Evolutionary conservation across 2,797 vertebrate genomes (phyloP).

Genomic region (Urosaurus nigricauda): DNA sequence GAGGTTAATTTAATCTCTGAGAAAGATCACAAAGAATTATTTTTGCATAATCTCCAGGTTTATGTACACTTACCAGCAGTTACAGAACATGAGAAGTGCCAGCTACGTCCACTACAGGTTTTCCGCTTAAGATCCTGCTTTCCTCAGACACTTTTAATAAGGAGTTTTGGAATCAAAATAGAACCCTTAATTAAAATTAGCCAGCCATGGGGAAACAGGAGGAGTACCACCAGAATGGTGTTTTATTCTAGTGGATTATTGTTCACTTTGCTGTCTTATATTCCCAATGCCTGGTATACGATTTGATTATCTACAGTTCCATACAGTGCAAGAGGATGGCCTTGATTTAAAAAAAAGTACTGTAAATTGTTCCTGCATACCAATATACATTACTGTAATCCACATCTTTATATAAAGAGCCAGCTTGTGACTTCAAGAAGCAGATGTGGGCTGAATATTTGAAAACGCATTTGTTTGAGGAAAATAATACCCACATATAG

Average conservation of each 20-base stretch:
- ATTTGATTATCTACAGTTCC: neutral
- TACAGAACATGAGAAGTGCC: neutral
- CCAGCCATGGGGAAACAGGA: neutral
- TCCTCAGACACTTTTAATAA: neutral
- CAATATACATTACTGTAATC: neutral
- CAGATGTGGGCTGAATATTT: neutral
- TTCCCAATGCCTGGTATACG: neutral
- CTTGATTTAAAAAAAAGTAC: neutral
- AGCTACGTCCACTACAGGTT: neutral
- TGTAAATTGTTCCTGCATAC: neutral
- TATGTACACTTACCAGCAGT: neutral
- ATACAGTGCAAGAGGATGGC: neutral
- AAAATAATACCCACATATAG: neutral
- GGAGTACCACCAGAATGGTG: neutral
- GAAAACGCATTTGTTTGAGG: neutral
- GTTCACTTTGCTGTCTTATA: neutral
- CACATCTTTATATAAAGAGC: neutral
- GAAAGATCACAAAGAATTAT: neutral
- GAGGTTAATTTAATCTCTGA: neutral
- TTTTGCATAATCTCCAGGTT: neutral
- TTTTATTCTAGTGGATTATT: neutral
- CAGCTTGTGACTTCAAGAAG: neutral
- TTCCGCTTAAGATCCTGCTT: neutral
- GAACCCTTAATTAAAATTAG: neutral
- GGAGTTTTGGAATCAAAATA: neutral